Conservation (phyloP, 2,797 vertebrate genomes). For the Enteromius afrohamiltoni region DNA sequence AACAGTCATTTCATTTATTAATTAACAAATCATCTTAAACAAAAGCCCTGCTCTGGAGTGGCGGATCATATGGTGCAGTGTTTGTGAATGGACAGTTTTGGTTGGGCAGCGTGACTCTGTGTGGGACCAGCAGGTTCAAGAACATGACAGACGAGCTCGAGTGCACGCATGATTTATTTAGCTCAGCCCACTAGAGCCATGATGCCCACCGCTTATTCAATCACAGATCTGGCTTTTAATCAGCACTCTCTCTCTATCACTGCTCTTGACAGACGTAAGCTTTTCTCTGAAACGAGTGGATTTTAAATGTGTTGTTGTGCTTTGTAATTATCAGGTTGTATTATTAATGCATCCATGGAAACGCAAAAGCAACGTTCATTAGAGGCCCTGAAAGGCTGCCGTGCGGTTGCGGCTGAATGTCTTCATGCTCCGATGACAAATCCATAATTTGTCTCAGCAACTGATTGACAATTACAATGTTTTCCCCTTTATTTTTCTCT, state of each 20-base stretch:
- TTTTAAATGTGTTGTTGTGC: conserved; percentile 28
- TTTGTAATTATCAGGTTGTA: conserved; percentile 37
- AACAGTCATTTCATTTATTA: neutral
- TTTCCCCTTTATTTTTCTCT: neutral
- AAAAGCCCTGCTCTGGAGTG: neutral
- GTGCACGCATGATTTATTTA: conserved; percentile 36
- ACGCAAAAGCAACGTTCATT: conserved; percentile 16
- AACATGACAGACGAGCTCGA: neutral
- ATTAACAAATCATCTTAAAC: neutral
- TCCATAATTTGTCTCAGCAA: conserved; percentile 1
- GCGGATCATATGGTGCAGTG: conserved; percentile 25
- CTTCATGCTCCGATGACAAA: neutral
- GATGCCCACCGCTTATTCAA: conserved; percentile 56
- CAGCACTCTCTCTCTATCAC: conserved; percentile 34
- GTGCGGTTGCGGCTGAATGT: neutral
- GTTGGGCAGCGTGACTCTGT: conserved; percentile 2
- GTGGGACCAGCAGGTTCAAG: neutral
- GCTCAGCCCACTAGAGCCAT: conserved; percentile 52
- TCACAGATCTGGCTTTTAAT: conserved; percentile 58
- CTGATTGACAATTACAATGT: conserved; percentile 4
- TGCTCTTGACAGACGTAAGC: conserved; percentile 21
- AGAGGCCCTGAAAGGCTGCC: conserved; percentile 10
- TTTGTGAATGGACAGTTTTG: conserved; percentile 26
- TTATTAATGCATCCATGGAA: conserved; percentile 12
- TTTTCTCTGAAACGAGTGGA: conserved; percentile 8